Percentiles rank a stretch among this genome's conserved stretches.
Evolutionary conservation across 2,888 invertebrate species (phyloP).

Genomic region (Colostygia pectinataria): DNA sequence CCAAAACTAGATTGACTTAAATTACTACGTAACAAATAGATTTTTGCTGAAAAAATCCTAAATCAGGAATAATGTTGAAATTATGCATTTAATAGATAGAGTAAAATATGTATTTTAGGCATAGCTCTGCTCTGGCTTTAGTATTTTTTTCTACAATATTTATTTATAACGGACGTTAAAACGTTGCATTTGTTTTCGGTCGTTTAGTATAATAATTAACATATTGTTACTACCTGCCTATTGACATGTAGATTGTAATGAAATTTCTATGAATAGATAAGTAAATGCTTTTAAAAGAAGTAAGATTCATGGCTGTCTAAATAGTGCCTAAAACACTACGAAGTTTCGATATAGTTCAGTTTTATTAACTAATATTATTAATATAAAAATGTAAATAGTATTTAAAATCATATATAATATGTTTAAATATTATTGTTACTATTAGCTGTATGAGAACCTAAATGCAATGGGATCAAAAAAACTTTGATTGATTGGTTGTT

Average conservation of each 20-base stretch:
- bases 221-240: constrained; percentile 79
- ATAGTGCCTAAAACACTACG: constrained; percentile 83
- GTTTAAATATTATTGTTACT: constrained; percentile 35
- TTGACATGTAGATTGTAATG: constrained; percentile 76
- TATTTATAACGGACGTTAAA: constrained; percentile 4
- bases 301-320: constrained; percentile 83
- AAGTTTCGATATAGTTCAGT: constrained; percentile 80
- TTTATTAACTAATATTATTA: constrained; percentile 66
- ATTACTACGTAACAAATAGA: background rate
- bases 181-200: background rate
- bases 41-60: constrained; percentile 1
- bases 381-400: constrained; percentile 65
- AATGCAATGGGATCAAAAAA: constrained; percentile 73
- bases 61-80: background rate
- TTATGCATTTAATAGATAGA: constrained; percentile 6
- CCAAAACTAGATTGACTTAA: background rate
- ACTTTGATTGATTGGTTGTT: too few species aligned
- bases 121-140: background rate
- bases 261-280: constrained; percentile 64
- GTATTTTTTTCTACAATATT: constrained; percentile 6
- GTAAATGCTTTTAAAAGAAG: constrained; percentile 76
- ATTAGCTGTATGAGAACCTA: constrained; percentile 33
- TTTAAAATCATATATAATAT: constrained; percentile 47
- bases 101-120: background rate
- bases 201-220: constrained; percentile 15